Base-by-base conservation (phyloP, 2,113 vertebrate species). In the Pollachius pollachius region DNA sequence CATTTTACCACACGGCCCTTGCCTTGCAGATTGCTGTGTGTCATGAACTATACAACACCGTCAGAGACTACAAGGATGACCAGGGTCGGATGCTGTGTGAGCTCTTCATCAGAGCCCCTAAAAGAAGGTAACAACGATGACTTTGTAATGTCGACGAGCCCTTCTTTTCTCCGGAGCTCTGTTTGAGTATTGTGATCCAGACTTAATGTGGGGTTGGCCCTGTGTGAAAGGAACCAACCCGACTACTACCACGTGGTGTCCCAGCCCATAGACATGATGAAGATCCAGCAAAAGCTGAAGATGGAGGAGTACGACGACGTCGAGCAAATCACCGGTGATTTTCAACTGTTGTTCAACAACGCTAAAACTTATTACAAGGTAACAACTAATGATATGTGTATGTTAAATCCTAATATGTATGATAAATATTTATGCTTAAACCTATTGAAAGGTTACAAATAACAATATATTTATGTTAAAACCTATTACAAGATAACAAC, bases 251-350 rank as follows among this genome's bases (percentile, higher is more conserved):
- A 99, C 52, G 95, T 99, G 69, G 96, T 99, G 84, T 95, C 96
- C 69, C 97, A 99, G 87, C 97, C 97, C 16, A 99, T 99, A 60
- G 97, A 99, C 89, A 95, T 99, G 93, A 98, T 99, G 97, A 99
- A 98, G 86, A 98, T 99, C 79, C 97, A 99, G 65, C 97, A 99
- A 81, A 99, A 98, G 84, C 87, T 99, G 64, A 99, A 99, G 91
- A 97, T 99, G 97, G 97, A 99, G 84, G 97, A 99, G 72, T 99
- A 99, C 64, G 96, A 99, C 81, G 97, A 98, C 68, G 97, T 99
- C 57, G 95, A 95, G 65, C 88, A 97, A 71, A 90, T 99, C 80
- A 99, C 97, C 68, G 90, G 90, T 80, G 97, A 99, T 87, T 97
- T 99, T 88, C 96, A 97, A 67, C 92, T 99, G 64, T 87, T 99